Base-by-base conservation (phyloP, 2,888 invertebrate species). In the Malachius bipustulatus region DNA sequence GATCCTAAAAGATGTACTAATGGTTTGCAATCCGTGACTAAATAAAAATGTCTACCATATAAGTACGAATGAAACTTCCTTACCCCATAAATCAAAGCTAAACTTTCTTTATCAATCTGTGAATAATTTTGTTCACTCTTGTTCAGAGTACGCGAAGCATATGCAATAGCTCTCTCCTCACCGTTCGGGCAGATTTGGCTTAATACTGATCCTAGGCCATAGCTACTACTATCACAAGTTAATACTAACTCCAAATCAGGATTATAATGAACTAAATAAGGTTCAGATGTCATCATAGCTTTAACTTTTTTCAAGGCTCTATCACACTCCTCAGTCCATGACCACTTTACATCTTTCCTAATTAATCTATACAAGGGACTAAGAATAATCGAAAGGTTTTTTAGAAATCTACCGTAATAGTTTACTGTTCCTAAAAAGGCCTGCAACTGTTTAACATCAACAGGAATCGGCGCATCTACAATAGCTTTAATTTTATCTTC, bases 1-100 rank as follows among this genome's bases (percentile, higher is more conserved):
- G 50, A 50, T 2, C 47, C 45, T 40, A 56, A 55, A 32, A 57
- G 55, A 38, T 48, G 38, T 14, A 35, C 13, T 12, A 45, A 30
- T 3, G 61, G 56, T 33, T 54, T 40, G 34, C 55, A 48, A 40
- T 60, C 56, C 2, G 56, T 56, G 3, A 47, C 13, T 4, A 60
- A 38, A 1, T 38, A 47, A 43, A 63, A 63, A 4, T 47, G 39
- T 19, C 24, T n/a, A 19, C 24, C 24, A 19, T 8, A 19, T 19
- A 19, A 19, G n/a, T 19, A 6, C n/a, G 6, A n/a, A n/a, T 19
- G 24, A 19, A 19, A 19, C n/a, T 19, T 19, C 24, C n/a, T 19
- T 19, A 19, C 6, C 6, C 24, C 24, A 19, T 8, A 19, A 19
- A 6, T n/a, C n/a, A 19, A 8, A 19, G 24, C 24, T 19, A 19